Conservation (phyloP, 2,797 vertebrate genomes). For the Nyctalus aviator region DNA sequence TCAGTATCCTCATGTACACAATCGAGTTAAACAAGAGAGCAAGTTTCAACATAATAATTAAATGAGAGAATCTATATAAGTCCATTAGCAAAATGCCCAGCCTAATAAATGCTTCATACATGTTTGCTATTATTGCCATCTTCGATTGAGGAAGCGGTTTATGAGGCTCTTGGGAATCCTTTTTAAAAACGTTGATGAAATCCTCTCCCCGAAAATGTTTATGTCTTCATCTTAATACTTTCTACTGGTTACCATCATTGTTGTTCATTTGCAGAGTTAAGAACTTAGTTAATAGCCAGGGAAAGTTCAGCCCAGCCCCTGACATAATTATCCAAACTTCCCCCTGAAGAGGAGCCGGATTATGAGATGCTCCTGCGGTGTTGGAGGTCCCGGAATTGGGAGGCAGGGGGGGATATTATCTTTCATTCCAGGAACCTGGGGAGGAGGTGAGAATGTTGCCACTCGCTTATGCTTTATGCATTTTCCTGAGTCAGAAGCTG, state of each 20-base stretch:
- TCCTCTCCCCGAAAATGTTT: neutral
- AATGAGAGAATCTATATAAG: neutral
- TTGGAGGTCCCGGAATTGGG: neutral
- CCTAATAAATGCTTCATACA: neutral
- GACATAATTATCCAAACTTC: neutral
- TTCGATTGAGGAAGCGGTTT: constrained; percentile 26
- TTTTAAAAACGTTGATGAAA: neutral
- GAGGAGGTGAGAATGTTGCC: neutral
- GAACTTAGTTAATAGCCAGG: neutral
- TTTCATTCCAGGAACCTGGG: neutral
- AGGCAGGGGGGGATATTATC: neutral
- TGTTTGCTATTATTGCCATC: neutral
- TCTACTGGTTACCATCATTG: neutral
- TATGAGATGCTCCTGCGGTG: neutral
- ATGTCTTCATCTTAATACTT: neutral
- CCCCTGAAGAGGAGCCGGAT: neutral
- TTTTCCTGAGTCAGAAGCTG: neutral
- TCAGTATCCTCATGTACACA: neutral
- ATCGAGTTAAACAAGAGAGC: neutral
- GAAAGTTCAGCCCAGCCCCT: neutral
- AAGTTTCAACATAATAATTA: neutral
- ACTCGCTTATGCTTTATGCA: neutral
- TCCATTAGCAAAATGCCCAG: neutral
- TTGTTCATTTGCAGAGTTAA: neutral
- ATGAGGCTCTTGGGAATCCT: neutral